Conservation (phyloP, 2,113 vertebrate species). For the Halichoeres trimaculatus region DNA sequence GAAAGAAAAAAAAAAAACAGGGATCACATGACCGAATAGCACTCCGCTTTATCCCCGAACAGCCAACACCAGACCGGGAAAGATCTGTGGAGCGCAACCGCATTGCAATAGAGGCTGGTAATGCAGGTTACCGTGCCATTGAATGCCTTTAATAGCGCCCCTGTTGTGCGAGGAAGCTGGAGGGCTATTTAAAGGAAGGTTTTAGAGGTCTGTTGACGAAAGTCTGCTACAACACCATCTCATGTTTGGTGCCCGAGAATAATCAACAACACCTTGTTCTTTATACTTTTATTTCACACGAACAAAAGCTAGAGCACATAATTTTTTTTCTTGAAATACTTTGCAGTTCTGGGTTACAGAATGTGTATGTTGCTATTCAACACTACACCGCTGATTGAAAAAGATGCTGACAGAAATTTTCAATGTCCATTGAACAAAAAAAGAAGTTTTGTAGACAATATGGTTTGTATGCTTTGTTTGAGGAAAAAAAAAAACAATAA, state of each 20-base stretch:
- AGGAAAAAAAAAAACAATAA: too few species aligned
- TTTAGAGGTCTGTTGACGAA: conserved; percentile 4
- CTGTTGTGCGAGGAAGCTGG: conserved; percentile 29
- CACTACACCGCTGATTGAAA: too few species aligned
- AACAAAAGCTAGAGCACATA: not conserved
- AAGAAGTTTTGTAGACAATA: too few species aligned
- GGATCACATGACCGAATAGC: conserved; percentile 77
- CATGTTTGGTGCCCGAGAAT: not conserved
- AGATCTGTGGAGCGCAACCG: conserved; percentile 53
- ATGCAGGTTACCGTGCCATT: conserved; percentile 71
- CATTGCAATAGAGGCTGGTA: conserved; percentile 49
- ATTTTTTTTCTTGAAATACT: too few species aligned
- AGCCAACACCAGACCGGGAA: conserved; percentile 35
- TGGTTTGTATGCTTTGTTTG: too few species aligned
- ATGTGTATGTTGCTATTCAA: too few species aligned
- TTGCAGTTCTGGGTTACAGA: too few species aligned
- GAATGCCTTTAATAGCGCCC: conserved; percentile 51
- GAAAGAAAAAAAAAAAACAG: conserved; percentile 46
- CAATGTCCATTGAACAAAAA: too few species aligned
- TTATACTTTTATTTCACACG: conserved; percentile 11
- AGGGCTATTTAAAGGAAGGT: conserved; percentile 65
- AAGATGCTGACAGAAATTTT: too few species aligned
- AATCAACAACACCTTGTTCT: conserved; percentile 45
- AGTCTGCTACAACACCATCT: not conserved
- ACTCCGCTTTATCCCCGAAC: conserved; percentile 60